Conservation (phyloP, 1,140 invertebrate genomes). For the Zaprionus inermis region DNA sequence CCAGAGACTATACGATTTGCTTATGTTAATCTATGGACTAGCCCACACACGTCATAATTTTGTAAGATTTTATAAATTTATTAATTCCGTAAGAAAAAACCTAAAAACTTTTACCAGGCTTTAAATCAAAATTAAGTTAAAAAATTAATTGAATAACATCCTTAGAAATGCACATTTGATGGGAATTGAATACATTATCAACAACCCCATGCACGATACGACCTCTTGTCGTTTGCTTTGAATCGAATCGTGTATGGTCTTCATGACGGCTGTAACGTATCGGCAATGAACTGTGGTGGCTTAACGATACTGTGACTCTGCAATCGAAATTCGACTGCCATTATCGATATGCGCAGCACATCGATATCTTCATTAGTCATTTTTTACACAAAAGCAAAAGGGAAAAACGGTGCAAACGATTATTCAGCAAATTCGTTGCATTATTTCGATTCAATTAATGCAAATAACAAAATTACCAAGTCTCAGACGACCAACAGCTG, state of each 20-base stretch:
- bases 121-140: background rate
- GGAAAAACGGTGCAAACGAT: conserved; percentile 53
- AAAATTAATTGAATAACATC: background rate
- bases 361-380: conserved; percentile 65
- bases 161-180: background rate
- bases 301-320: background rate
- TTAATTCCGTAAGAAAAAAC: background rate
- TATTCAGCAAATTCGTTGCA: conserved; percentile 50
- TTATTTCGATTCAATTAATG: conserved; percentile 34
- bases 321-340: background rate
- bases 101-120: background rate
- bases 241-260: background rate
- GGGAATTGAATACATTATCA: background rate
- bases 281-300: background rate
- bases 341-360: conserved; percentile 14
- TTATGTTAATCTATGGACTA: background rate
- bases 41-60: conserved; percentile 9
- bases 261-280: background rate
- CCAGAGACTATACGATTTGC: conserved; percentile 19
- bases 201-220: background rate
- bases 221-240: background rate
- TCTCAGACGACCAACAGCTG: background rate
- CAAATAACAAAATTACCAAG: conserved; percentile 26
- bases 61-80: background rate
- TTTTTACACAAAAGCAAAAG: conserved; percentile 66